These are phyloP conservation scores for Miniopterus natalensis DNA, from an alignment of 2,113 vertebrate genomes.

Conservation along the genomic window DNA sequence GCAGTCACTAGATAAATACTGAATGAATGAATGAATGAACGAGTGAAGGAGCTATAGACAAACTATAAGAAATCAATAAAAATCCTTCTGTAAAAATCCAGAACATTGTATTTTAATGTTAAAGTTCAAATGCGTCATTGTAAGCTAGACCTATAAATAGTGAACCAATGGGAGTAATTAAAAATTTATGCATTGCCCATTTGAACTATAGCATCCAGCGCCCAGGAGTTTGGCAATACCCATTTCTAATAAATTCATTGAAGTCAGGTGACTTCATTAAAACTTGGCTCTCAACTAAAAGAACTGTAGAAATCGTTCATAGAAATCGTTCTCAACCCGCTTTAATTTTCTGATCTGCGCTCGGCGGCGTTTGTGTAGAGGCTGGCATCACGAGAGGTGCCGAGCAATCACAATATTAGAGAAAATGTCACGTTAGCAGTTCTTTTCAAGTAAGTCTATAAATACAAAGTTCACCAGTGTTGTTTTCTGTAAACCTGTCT, in stretches of 20 bases:
- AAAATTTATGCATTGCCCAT: not conserved
- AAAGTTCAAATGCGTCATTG: not conserved
- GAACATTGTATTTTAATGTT: not conserved
- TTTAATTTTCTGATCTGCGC: slow-evolving; percentile 43
- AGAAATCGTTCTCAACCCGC: slow-evolving; percentile 39
- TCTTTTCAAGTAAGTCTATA: slow-evolving; percentile 55
- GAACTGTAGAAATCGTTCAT: not conserved
- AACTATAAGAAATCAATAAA: slow-evolving; percentile 1
- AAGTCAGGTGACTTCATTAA: not conserved
- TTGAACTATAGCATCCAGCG: not conserved
- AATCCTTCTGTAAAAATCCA: not conserved
- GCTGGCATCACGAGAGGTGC: not conserved
- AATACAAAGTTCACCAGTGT: slow-evolving; percentile 47
- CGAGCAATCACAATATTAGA: slow-evolving; percentile 38
- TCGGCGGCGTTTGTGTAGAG: slow-evolving; percentile 36
- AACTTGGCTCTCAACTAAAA: slow-evolving; percentile 1
- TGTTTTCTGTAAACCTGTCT: slow-evolving; percentile 74
- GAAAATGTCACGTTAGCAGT: slow-evolving; percentile 35
- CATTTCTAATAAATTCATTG: not conserved
- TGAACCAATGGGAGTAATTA: not conserved
- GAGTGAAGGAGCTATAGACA: not conserved
- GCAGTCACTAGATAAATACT: not conserved
- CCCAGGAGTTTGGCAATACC: not conserved
- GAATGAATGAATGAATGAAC: slow-evolving; percentile 37
- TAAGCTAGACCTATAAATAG: not conserved